These are phyloP conservation scores for Ardeotis arabs DNA, from an alignment of 2,113 vertebrate genomes.

Conservation along the genomic window DNA sequence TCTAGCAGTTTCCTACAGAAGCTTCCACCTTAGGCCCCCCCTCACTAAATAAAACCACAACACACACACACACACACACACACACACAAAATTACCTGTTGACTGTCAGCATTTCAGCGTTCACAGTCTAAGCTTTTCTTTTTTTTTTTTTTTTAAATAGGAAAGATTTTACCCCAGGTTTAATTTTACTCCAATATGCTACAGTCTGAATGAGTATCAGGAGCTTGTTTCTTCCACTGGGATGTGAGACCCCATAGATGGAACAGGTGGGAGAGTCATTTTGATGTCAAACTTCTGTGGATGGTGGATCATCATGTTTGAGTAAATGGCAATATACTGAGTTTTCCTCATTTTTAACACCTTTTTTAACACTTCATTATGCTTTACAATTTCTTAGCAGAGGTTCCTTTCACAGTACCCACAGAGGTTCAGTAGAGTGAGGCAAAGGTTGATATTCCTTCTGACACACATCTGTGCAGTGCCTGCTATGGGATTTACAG, in stretches of 20 bases:
- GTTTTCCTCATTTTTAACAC: background rate
- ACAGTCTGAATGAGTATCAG: background rate
- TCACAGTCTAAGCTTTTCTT: background rate
- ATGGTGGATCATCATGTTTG: background rate
- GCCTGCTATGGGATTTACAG: constrained; percentile 10
- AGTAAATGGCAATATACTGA: background rate
- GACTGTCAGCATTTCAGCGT: background rate
- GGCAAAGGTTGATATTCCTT: constrained; percentile 1
- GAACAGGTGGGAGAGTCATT: background rate
- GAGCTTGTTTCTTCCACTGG: background rate
- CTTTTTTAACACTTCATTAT: background rate
- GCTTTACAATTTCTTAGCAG: background rate
- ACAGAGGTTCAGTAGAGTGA: background rate
- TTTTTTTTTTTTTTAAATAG: background rate
- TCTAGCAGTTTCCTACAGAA: no score
- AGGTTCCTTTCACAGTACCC: background rate
- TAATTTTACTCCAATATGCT: background rate
- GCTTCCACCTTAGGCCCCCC: no score
- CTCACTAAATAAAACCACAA: background rate
- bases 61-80: background rate
- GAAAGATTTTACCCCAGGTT: background rate
- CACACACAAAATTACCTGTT: background rate
- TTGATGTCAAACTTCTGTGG: background rate
- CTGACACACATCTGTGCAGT: background rate
- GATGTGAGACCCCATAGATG: background rate